These are phyloP conservation scores for Heliothis virescens DNA, from an alignment of 1,140 invertebrate species.

Conservation along the genomic window DNA sequence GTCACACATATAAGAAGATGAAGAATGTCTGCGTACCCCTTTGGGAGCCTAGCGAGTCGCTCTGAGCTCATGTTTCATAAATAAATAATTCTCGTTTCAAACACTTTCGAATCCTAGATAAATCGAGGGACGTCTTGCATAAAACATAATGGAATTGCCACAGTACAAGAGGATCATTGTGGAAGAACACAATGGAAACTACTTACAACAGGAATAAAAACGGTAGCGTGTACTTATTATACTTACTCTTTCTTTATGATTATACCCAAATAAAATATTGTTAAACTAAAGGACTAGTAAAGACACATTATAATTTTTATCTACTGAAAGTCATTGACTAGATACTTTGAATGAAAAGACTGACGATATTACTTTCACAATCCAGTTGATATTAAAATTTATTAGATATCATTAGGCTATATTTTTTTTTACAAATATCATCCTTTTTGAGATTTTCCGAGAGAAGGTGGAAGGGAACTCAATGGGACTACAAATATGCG, in stretches of 20 bases:
- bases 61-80: no score
- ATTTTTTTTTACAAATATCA: no score
- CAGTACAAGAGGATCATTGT: constrained; percentile 19
- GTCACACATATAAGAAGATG: background rate
- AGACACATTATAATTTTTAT: no score
- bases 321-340: no score
- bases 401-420: no score
- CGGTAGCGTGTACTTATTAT: background rate
- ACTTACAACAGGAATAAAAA: background rate
- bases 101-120: constrained; percentile 22
- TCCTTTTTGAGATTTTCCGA: no score
- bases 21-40: background rate
- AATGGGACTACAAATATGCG: no score
- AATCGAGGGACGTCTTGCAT: background rate
- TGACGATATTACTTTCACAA: no score
- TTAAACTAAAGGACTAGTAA: background rate
- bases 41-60: background rate
- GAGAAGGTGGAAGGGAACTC: no score
- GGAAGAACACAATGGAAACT: constrained; percentile 10
- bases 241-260: background rate
- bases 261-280: background rate
- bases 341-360: background rate
- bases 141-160: constrained; percentile 5
- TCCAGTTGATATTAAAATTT: no score
- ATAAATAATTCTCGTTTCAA: constrained; percentile 17